These are phyloP conservation scores for Python bivittatus DNA, from an alignment of 2,113 vertebrate genomes.

Conservation along the genomic window DNA sequence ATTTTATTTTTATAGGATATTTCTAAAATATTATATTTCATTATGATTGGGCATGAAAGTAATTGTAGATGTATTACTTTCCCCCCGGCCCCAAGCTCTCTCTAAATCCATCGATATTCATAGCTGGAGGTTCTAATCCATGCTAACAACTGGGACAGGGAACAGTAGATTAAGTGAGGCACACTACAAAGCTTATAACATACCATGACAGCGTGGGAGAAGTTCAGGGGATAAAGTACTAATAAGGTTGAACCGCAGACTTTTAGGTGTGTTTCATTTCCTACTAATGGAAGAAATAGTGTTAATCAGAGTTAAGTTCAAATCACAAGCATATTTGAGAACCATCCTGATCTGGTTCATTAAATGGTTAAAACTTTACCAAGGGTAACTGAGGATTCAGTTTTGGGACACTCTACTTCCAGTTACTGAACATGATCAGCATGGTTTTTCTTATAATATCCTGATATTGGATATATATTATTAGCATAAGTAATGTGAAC, in stretches of 20 bases:
- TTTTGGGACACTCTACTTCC: not conserved
- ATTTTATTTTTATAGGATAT: not conserved
- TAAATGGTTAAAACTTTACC: not conserved
- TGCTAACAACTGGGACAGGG: not conserved
- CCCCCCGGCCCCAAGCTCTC: not conserved
- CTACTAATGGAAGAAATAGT: not conserved
- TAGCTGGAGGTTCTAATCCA: not conserved
- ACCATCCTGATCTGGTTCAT: not conserved
- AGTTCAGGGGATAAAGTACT: not conserved
- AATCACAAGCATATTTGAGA: not conserved
- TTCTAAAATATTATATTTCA: not conserved
- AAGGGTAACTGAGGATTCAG: not conserved
- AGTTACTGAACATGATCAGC: not conserved
- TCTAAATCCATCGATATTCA: not conserved
- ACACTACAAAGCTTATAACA: not conserved
- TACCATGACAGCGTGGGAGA: not conserved
- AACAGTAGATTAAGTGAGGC: not conserved
- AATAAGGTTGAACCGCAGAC: not conserved
- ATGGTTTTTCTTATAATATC: slow-evolving; percentile 21
- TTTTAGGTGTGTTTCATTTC: not conserved
- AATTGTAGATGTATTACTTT: not conserved
- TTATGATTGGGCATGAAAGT: not conserved
- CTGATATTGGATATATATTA: slow-evolving; percentile 34
- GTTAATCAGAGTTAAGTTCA: not conserved
- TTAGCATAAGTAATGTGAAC: slow-evolving; percentile 44